Percentiles rank a stretch among this genome's conserved stretches.
These are phyloP conservation scores for Lapara coniferarum DNA, from an alignment of 2,888 invertebrate species.

Conservation along the genomic window DNA sequence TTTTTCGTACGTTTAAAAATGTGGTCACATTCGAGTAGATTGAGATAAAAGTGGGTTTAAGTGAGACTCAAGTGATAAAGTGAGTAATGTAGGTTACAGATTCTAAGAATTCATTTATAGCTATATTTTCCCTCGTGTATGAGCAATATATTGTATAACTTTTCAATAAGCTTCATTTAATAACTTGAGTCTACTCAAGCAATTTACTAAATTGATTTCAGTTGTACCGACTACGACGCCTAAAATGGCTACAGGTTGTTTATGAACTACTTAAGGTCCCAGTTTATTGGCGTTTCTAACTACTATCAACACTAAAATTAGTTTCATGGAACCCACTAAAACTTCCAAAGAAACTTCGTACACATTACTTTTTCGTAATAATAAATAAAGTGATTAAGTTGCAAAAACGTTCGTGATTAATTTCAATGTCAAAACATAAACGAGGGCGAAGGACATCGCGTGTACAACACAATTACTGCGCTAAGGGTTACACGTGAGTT, in stretches of 20 bases:
- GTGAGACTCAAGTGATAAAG: slow-evolving; percentile 25
- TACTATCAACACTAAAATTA: neutral
- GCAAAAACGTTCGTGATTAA: slow-evolving; percentile 22
- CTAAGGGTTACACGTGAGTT: neutral
- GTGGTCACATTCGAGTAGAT: slow-evolving; percentile 29
- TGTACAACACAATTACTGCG: neutral
- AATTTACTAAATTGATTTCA: too few relatives aligned
- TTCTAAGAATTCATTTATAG: neutral
- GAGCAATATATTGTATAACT: too few relatives aligned
- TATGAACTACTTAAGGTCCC: too few relatives aligned
- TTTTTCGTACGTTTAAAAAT: slow-evolving; percentile 35
- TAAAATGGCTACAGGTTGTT: too few relatives aligned
- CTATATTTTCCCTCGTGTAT: too few relatives aligned
- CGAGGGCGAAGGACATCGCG: slow-evolving; percentile 19
- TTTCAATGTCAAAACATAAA: slow-evolving; percentile 18
- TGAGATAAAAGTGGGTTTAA: slow-evolving; percentile 22
- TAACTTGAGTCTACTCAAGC: too few relatives aligned
- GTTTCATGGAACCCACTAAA: neutral
- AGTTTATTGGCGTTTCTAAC: too few relatives aligned
- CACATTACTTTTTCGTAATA: slow-evolving; percentile 1
- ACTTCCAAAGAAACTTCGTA: neutral
- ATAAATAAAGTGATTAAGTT: slow-evolving; percentile 6
- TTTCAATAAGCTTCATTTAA: too few relatives aligned
- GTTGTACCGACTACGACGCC: too few relatives aligned
- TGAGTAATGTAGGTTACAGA: slow-evolving; percentile 25